These are phyloP conservation scores for Aphrocallistes beatrix DNA, from an alignment of 37 sponge, comb jelly and placozoan species.

Conservation along the genomic window DNA sequence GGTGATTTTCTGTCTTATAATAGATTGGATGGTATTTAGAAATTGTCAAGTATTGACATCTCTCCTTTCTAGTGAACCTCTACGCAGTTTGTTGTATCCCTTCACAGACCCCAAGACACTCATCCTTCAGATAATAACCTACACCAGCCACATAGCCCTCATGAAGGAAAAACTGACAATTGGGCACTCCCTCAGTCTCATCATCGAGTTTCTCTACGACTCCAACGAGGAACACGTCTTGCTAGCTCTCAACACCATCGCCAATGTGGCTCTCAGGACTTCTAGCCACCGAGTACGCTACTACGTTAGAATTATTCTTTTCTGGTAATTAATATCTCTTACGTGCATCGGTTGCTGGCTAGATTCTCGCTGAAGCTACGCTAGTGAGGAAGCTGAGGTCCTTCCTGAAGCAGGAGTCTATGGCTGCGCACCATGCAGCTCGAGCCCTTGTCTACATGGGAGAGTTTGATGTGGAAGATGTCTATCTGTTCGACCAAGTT, in stretches of 20 bases:
- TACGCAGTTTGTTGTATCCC: not conserved
- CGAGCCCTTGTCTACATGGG: slow-evolving; percentile 56
- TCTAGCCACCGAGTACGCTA: not conserved
- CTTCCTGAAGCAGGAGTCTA: slow-evolving; percentile 2
- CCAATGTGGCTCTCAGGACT: not conserved
- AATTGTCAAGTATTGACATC: not conserved
- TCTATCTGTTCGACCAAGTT: slow-evolving; percentile 20
- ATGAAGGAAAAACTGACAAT: not conserved
- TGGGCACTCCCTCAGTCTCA: not conserved
- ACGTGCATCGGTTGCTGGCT: not conserved
- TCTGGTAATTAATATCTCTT: not conserved
- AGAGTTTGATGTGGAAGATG: slow-evolving; percentile 32
- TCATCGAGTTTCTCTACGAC: slow-evolving; percentile 2
- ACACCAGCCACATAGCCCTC: not conserved
- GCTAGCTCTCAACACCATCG: not conserved
- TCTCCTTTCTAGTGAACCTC: not conserved
- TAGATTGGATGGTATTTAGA: not conserved
- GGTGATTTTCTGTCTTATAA: not conserved
- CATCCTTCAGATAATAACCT: not conserved
- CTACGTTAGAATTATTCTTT: not conserved
- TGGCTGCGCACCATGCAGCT: slow-evolving; percentile 41
- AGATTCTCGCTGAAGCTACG: not conserved
- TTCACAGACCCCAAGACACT: not conserved
- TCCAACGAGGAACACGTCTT: not conserved
- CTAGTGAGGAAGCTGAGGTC: slow-evolving; percentile 7